These are phyloP conservation scores for Orchesella cincta DNA, from an alignment of 1,140 invertebrate species.

Conservation along the genomic window DNA sequence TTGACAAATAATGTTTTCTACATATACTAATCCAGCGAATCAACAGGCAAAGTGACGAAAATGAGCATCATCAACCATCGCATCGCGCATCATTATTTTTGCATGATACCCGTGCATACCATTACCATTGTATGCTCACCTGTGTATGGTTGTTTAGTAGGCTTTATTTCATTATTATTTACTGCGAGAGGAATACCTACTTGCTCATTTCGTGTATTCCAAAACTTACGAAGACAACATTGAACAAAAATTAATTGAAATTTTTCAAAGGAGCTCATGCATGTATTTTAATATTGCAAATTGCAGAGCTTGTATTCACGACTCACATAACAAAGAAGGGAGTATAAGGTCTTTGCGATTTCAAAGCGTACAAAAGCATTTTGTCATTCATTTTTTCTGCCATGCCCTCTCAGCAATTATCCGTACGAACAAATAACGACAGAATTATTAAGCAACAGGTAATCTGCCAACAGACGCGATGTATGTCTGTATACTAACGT, in stretches of 20 bases:
- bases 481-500: no score
- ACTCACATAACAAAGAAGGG: constrained; percentile 4
- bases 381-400: constrained; percentile 25
- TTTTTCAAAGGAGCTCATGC: constrained; percentile 22
- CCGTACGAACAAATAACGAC: background rate
- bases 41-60: background rate
- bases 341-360: constrained; percentile 14
- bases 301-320: background rate
- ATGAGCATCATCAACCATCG: background rate
- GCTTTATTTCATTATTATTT: no score
- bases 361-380: constrained; percentile 16
- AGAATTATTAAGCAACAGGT: constrained; percentile 13
- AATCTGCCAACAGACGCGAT: no score
- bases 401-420: constrained; percentile 23
- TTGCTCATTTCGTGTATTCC: no score
- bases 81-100: background rate
- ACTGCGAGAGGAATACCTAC: no score
- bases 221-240: background rate
- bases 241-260: constrained; percentile 17
- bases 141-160: no score
- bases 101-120: background rate
- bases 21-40: constrained; percentile 23
- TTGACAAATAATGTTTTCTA: constrained; percentile 21
- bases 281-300: background rate
- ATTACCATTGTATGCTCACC: background rate